phyloP scores from a whole-genome alignment of 2,113 vertebrate genomes.

The Proteles cristata region DNA sequence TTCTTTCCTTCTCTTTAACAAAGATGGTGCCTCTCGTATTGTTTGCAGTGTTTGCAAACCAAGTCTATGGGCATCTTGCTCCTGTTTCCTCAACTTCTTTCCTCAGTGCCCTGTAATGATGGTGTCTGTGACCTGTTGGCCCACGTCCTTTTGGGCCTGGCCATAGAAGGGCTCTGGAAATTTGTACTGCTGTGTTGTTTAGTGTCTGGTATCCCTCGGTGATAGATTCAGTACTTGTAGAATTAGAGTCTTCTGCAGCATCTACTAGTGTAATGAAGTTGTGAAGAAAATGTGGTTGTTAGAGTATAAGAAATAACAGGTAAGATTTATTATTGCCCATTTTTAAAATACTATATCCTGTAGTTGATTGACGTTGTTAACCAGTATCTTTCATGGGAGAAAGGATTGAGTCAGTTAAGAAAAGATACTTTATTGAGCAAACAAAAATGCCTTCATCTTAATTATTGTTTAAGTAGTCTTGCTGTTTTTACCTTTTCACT shows the following conservation, averaged over 20 bases:
- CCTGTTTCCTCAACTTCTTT: neutral
- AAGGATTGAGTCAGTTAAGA: neutral
- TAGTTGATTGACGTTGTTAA: neutral
- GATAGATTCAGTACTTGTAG: neutral
- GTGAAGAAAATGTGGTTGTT: constrained; percentile 7
- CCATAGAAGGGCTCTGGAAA: neutral
- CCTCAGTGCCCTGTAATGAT: neutral
- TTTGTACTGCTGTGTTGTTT: neutral
- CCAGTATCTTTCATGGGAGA: neutral
- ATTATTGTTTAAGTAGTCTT: neutral
- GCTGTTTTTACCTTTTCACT: neutral
- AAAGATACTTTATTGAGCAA: neutral
- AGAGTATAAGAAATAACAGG: neutral
- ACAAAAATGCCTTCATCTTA: neutral
- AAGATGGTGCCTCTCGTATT: neutral
- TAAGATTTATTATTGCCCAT: neutral
- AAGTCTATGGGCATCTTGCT: neutral
- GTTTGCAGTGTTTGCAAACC: neutral
- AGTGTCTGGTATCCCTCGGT: neutral
- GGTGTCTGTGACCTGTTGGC: neutral
- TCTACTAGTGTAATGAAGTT: neutral
- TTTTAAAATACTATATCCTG: neutral
- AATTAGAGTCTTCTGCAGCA: neutral
- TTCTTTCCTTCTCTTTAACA: neutral
- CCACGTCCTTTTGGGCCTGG: neutral